Percentiles rank a stretch among this genome's conserved stretches.
Evolutionary conservation across 2,888 invertebrate species (phyloP).

Genomic region (Brenthis daphne): DNA sequence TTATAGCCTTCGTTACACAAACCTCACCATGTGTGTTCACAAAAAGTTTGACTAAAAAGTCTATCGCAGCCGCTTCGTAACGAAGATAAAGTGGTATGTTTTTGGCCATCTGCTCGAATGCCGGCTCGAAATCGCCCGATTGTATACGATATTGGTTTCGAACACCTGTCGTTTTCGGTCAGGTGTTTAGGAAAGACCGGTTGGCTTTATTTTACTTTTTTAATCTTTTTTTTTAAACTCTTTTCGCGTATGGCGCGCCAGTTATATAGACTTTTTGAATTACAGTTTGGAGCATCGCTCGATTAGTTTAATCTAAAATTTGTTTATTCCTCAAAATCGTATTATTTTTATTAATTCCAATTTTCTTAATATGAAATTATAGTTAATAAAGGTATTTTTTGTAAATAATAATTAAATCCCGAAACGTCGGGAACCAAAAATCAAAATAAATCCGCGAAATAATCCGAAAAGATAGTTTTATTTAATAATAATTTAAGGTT

Average conservation of each 20-base stretch:
- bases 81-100: slow-evolving; percentile 41
- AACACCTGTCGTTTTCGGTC: slow-evolving; percentile 67
- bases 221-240: slow-evolving; percentile 34
- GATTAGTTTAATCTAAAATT: no score
- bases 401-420: not conserved
- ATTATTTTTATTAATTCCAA: no score
- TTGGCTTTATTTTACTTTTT: slow-evolving; percentile 42
- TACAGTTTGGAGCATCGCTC: slow-evolving; percentile 35
- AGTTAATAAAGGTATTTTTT: no score
- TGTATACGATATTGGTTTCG: slow-evolving; percentile 45
- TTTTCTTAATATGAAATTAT: no score
- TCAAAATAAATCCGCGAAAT: no score
- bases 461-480: no score
- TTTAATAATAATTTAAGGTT: not conserved
- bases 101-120: slow-evolving; percentile 44
- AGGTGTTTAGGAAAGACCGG: slow-evolving; percentile 56
- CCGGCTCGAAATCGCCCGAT: slow-evolving; percentile 39
- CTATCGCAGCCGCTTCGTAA: slow-evolving; percentile 33
- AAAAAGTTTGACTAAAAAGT: slow-evolving; percentile 34
- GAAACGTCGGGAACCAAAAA: no score
- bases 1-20: slow-evolving; percentile 18
- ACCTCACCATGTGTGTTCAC: slow-evolving; percentile 26
- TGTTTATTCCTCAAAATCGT: no score
- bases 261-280: slow-evolving; percentile 28
- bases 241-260: slow-evolving; percentile 40